These are phyloP conservation scores for Phoronis australis DNA, from an alignment of 2,888 invertebrate species.

Conservation along the genomic window DNA sequence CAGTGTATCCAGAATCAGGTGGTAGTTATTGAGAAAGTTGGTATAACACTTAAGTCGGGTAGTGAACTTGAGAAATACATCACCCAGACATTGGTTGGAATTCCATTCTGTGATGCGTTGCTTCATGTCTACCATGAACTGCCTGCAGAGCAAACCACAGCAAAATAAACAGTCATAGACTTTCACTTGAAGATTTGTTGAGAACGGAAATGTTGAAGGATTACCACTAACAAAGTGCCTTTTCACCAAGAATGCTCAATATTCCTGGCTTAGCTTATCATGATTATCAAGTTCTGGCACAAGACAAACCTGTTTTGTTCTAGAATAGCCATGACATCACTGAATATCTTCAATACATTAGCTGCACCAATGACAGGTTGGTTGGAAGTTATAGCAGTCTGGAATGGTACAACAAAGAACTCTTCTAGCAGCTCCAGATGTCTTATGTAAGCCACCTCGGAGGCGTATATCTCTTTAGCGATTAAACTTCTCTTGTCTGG, in stretches of 20 bases:
- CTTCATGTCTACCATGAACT: conserved; percentile 36
- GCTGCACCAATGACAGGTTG: conserved; percentile 43
- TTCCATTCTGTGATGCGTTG: conserved; percentile 39
- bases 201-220: too few species aligned
- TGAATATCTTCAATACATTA: conserved; percentile 46
- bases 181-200: too few species aligned
- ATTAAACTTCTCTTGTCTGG: conserved; percentile 41
- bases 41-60: conserved; percentile 39
- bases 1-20: conserved; percentile 38
- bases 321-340: conserved; percentile 36
- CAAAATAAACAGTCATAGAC: too few species aligned
- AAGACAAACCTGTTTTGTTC: conserved; percentile 35
- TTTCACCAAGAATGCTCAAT: too few species aligned
- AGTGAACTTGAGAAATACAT: conserved; percentile 46
- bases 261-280: too few species aligned
- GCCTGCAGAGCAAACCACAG: conserved; percentile 18
- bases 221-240: too few species aligned
- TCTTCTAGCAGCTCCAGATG: conserved; percentile 33
- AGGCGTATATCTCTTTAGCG: conserved; percentile 41
- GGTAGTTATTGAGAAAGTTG: conserved; percentile 48
- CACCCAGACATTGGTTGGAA: conserved; percentile 41
- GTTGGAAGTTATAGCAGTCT: conserved; percentile 40
- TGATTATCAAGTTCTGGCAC: too few species aligned
- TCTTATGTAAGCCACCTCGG: conserved; percentile 42
- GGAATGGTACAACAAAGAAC: conserved; percentile 40